Base-by-base conservation (phyloP, 2,888 invertebrate genomes). In the Apamea monoglypha region DNA sequence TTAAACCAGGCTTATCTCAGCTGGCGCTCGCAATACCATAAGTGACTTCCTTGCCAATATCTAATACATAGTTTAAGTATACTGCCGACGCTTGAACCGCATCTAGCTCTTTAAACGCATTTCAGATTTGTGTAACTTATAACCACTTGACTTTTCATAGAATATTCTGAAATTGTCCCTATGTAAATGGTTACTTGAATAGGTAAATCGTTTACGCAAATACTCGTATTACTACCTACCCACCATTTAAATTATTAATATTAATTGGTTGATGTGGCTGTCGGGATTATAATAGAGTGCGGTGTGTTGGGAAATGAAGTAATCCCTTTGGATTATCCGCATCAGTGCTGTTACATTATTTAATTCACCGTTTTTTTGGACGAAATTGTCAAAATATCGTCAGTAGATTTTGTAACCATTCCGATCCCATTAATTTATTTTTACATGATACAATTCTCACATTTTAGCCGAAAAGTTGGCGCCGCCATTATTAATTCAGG, bases 1-100 rank as follows among this genome's bases (percentile, higher is more conserved):
- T 87, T 89, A 88, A 87, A 87, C 82, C 73, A 80, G 79, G 89
- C 91, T 93, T 93, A 93, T 93, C 93, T 92, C 82, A 79, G 74
- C 78, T 81, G 84, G 87, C 78, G 72, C 88, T 87, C 83, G 85
- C 87, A 83, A 85, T 88, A 77, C 85, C 82, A 87, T 83, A 85
- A 80, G 76, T 84, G 74, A 87, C 86, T 89, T 87, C 81, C 78
- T 89, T 76, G 80, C 70, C 71, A 78, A 84, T 82, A 73, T 78
- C 47, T 32, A 75, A 81, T n/a, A n/a, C n/a, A n/a, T 81, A 72
- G 74, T 77, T 86, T 81, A 69, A 53, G 59, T 74, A 53, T n/a
- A 61, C 18, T 25, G n/a, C 21, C 21, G 21, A 18, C 25, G 18
- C 29, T 71, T 59, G 36, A 18, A 74, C 47, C 32, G 25, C 56